Evolutionary conservation across 2,113 vertebrate species (phyloP).

Genomic region (Junco hyemalis): DNA sequence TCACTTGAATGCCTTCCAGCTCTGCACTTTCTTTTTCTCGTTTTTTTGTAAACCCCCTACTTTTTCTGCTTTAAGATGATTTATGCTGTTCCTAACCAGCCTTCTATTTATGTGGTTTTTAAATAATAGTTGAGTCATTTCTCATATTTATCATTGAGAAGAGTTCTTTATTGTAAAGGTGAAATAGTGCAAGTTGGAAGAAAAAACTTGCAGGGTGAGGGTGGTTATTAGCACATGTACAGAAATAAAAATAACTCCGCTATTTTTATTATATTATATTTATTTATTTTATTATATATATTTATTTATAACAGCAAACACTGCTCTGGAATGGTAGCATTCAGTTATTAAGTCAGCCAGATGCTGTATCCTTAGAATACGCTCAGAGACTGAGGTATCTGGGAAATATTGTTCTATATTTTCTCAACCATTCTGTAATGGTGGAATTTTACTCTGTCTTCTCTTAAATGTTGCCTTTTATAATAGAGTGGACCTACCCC

Average conservation of each 20-base stretch:
- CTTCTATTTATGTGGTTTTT: not conserved
- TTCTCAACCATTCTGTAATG: not conserved
- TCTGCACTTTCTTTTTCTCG: not conserved
- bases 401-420: not conserved
- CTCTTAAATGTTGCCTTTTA: not conserved
- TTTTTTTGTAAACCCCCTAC: accelerated
- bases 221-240: not conserved
- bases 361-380: not conserved
- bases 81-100: not conserved
- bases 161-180: not conserved
- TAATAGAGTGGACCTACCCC: not conserved
- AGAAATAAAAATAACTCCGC: not conserved
- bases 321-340: not conserved
- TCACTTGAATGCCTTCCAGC: not conserved
- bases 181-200: not conserved
- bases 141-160: not conserved
- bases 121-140: not conserved
- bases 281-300: too few species aligned
- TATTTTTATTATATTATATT: too few species aligned
- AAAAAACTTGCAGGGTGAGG: not conserved
- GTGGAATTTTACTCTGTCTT: not conserved
- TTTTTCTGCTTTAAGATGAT: not conserved
- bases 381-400: not conserved
- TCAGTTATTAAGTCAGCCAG: not conserved
- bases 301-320: too few species aligned